Conservation (phyloP, 35 echinoderm and acorn worm genomes). For the Anneissia japonica region DNA sequence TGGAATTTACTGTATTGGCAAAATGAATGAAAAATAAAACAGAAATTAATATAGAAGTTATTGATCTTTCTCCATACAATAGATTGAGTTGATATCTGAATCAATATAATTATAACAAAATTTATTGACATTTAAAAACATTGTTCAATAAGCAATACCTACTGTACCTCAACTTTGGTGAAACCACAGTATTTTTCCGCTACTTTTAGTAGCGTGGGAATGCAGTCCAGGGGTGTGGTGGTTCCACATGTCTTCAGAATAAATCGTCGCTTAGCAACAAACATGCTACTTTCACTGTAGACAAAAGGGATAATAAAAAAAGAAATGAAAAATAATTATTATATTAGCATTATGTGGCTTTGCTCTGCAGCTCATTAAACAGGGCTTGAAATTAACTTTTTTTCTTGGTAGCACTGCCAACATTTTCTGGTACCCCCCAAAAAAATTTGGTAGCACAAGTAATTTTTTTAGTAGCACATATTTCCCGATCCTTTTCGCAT, state of each 20-base stretch:
- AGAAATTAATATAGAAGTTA: too few relatives aligned
- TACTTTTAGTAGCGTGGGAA: constrained; percentile 46
- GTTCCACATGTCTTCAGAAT: constrained; percentile 95
- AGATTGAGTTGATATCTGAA: too few relatives aligned
- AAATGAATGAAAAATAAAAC: too few relatives aligned
- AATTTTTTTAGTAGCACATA: neutral
- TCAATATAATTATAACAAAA: too few relatives aligned
- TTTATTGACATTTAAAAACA: too few relatives aligned
- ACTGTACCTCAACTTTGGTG: constrained; percentile 45
- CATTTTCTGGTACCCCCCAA: neutral
- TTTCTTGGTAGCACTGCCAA: neutral
- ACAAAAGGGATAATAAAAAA: too few relatives aligned
- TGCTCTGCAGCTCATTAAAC: neutral
- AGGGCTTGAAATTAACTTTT: neutral
- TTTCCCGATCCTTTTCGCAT: neutral
- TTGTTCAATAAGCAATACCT: neutral
- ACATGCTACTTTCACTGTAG: constrained; percentile 92
- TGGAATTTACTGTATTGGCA: too few relatives aligned
- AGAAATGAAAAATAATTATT: neutral
- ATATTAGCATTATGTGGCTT: neutral
- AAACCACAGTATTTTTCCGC: constrained; percentile 67
- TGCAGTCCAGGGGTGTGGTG: constrained; percentile 58
- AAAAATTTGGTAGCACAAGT: neutral
- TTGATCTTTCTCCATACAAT: too few relatives aligned
- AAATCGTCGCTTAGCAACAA: constrained; percentile 62